phyloP scores from a whole-genome alignment of 2,888 invertebrate species.

The Philopedon plagiatum region DNA sequence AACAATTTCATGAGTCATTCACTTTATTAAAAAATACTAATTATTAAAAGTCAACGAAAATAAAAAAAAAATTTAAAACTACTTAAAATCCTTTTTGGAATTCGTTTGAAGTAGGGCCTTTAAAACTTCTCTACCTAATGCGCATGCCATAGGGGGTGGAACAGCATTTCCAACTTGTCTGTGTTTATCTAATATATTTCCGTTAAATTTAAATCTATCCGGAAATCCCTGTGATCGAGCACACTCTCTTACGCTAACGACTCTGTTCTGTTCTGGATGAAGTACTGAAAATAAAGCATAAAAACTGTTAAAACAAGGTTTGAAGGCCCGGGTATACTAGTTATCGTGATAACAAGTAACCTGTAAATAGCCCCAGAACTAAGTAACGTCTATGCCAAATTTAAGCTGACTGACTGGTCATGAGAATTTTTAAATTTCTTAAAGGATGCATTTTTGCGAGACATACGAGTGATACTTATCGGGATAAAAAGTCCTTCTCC shows the following conservation, averaged over 20 bases:
- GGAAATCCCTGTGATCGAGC: conserved; percentile 90
- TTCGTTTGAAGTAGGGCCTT: conserved; percentile 66
- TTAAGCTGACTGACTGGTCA: too few relatives aligned
- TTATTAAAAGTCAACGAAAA: neutral
- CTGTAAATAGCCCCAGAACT: too few relatives aligned
- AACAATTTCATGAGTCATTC: too few relatives aligned
- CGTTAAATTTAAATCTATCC: conserved; percentile 83
- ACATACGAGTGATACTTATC: too few relatives aligned
- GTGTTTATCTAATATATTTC: conserved; percentile 83
- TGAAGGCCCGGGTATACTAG: neutral
- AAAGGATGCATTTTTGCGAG: too few relatives aligned
- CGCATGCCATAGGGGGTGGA: conserved; percentile 85
- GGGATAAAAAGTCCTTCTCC: too few relatives aligned
- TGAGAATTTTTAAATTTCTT: too few relatives aligned
- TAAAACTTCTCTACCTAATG: conserved; percentile 82
- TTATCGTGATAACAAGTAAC: too few relatives aligned
- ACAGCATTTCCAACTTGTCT: conserved; percentile 92
- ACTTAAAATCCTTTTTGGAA: neutral
- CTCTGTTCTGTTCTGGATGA: conserved; percentile 84
- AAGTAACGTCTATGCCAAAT: too few relatives aligned
- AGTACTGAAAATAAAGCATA: conserved; percentile 70
- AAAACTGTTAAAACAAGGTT: neutral
- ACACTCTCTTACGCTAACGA: conserved; percentile 90
- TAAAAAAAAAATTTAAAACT: conserved; percentile 2
- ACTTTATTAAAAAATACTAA: neutral